These are phyloP conservation scores for Brachionus rubens DNA, from an alignment of 1,140 invertebrate genomes.

Conservation along the genomic window DNA sequence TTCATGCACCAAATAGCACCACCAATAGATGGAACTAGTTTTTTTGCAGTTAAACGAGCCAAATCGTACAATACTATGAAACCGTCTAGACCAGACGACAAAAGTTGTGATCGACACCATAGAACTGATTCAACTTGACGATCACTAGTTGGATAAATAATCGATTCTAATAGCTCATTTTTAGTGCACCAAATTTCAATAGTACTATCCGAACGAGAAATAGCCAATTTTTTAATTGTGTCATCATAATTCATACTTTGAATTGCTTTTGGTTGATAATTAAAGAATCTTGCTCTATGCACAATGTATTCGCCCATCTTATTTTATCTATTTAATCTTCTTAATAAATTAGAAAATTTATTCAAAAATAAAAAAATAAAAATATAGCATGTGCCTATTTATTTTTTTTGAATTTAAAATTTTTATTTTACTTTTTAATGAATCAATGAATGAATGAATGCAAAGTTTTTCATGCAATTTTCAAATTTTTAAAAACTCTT, in stretches of 20 bases:
- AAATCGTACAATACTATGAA: constrained; percentile 77
- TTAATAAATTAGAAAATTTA: no score
- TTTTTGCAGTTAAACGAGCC: constrained; percentile 54
- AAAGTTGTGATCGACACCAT: constrained; percentile 73
- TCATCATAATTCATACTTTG: constrained; percentile 46
- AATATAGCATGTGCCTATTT: neutral
- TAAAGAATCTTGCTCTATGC: constrained; percentile 29
- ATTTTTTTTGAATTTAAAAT: constrained; percentile 29
- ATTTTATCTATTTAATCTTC: no score
- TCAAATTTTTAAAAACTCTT: no score
- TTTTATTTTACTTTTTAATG: no score
- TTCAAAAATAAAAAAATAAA: no score
- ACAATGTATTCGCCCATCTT: constrained; percentile 42
- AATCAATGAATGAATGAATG: no score
- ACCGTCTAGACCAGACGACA: constrained; percentile 74
- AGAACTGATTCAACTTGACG: constrained; percentile 72
- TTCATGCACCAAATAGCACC: constrained; percentile 72
- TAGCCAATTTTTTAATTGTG: constrained; percentile 18
- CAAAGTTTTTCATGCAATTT: no score
- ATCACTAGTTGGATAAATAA: constrained; percentile 57
- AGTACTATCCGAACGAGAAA: constrained; percentile 36
- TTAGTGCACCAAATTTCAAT: constrained; percentile 46
- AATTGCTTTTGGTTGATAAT: constrained; percentile 42
- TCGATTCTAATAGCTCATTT: constrained; percentile 30
- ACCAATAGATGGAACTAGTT: constrained; percentile 52